Base-by-base conservation (phyloP, 2,797 vertebrate species). In the Champsocephalus gunnari region DNA sequence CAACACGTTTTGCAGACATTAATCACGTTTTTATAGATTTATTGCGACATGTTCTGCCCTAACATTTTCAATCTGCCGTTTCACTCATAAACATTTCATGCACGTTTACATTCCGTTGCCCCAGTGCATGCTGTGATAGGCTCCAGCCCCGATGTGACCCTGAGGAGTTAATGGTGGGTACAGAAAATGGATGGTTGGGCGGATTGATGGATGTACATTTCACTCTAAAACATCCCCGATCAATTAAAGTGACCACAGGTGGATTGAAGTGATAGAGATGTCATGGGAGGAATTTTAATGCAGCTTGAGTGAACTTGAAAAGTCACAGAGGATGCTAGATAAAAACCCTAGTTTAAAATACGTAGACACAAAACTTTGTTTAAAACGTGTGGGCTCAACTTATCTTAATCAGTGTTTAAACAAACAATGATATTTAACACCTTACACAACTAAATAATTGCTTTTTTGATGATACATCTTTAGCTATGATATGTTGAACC, bases 161-260 rank as follows among this genome's bases (percentile, higher is more conserved):
- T 66, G 54, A n/a, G 34, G 12, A 14, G n/a, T 3, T 58, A 57
- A 74, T 21, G 13, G 34, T 9, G 9, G 32, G 17, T 70, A 53
- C 59, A 59, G 55, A 73, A 65, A 74, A 64, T 60, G 50, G 44
- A 70, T 34, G 51, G 48, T 45, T 14, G 75, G 57, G 41, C 5
- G 50, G 71, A 66, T 67, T 53, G 67, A 81, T 83, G 61, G 60
- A 79, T 73, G 62, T 57, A 60, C 7, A 17, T 62, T 73, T 69
- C 13, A 69, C 70, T 71, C 63, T 12, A 50, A 83, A 62, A 81
- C 63, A 49, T 34, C 9, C n/a, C 28, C 47, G 56, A 81, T 83
- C 70, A 73, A 69, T 88, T 85, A 75, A 68, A 83, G 47, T 71
- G 78, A 81, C 72, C 77, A 75, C 50, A 64, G 13, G 50, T 68